phyloP scores from a whole-genome alignment of 2,888 invertebrate species.

The Drosophila anomelani region DNA sequence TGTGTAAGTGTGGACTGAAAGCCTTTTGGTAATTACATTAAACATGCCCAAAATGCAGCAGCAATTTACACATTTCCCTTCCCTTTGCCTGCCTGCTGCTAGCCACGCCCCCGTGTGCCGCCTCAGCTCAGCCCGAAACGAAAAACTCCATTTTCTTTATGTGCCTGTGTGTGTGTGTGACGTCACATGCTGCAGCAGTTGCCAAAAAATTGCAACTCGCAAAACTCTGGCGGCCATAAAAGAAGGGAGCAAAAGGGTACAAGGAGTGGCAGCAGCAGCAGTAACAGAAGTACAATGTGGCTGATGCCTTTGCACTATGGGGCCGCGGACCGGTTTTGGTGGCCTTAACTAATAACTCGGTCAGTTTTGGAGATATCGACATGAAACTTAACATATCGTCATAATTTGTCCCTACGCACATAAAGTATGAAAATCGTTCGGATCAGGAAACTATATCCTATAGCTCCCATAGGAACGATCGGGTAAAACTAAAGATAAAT shows the following conservation, averaged over 20 bases:
- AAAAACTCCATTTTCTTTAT: constrained; percentile 31
- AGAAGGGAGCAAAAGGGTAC: constrained; percentile 11
- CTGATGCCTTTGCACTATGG: constrained; percentile 55
- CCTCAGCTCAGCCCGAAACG: background rate
- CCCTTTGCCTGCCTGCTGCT: background rate
- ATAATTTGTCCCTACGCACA: no score
- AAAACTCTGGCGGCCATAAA: constrained; percentile 70
- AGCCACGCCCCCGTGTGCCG: no score
- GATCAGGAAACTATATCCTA: no score
- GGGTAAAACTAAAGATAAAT: no score
- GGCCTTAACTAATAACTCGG: no score
- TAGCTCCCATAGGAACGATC: no score
- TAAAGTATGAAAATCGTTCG: no score
- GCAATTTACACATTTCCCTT: constrained; percentile 71
- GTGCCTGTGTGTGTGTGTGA: constrained; percentile 40
- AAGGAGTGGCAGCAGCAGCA: constrained; percentile 13
- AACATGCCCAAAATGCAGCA: constrained; percentile 78
- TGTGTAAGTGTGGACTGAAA: constrained; percentile 64
- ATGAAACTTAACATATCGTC: no score
- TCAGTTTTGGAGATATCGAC: no score
- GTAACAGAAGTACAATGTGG: constrained; percentile 25
- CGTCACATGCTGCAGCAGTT: constrained; percentile 64
- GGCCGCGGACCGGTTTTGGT: no score
- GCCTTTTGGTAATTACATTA: constrained; percentile 79
- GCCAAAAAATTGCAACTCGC: constrained; percentile 61